Percentiles rank a stretch among this genome's conserved stretches.
Evolutionary conservation across 1,140 invertebrate genomes (phyloP).

Genomic region (Aleiodes sp.): DNA sequence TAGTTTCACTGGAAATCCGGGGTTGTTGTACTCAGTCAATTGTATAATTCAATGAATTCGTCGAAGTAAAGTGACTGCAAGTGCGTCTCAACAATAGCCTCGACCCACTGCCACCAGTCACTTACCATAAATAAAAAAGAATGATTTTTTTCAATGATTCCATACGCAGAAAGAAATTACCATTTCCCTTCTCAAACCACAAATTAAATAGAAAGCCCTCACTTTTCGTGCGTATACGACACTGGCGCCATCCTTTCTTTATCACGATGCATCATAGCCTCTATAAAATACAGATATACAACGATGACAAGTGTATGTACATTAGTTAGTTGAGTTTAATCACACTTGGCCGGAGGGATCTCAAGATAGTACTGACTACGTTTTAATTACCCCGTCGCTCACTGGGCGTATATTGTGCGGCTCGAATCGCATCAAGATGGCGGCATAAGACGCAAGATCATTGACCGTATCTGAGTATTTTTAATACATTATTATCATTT

Average conservation of each 20-base stretch:
- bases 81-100: constrained; percentile 5
- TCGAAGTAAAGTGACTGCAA: constrained; percentile 15
- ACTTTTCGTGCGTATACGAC: not conserved
- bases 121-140: not conserved
- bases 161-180: not conserved
- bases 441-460: constrained; percentile 35
- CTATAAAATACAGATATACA: constrained; percentile 32
- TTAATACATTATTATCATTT: not conserved
- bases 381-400: constrained; percentile 53
- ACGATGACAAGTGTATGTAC: constrained; percentile 35
- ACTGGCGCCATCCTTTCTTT: constrained; percentile 14
- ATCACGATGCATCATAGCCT: constrained; percentile 13
- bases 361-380: constrained; percentile 53
- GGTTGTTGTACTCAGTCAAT: constrained; percentile 38
- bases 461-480: constrained; percentile 35
- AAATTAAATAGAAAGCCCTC: not conserved
- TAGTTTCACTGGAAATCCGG: constrained; percentile 31
- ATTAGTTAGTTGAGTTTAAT: constrained; percentile 47
- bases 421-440: constrained; percentile 50
- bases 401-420: constrained; percentile 35
- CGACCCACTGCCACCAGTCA: constrained; percentile 10
- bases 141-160: no score
- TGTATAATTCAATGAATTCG: constrained; percentile 37
- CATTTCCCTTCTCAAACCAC: not conserved
- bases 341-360: constrained; percentile 41